Evolutionary conservation across 2,797 vertebrate genomes (phyloP).

Genomic region (Anguilla marmorata): DNA sequence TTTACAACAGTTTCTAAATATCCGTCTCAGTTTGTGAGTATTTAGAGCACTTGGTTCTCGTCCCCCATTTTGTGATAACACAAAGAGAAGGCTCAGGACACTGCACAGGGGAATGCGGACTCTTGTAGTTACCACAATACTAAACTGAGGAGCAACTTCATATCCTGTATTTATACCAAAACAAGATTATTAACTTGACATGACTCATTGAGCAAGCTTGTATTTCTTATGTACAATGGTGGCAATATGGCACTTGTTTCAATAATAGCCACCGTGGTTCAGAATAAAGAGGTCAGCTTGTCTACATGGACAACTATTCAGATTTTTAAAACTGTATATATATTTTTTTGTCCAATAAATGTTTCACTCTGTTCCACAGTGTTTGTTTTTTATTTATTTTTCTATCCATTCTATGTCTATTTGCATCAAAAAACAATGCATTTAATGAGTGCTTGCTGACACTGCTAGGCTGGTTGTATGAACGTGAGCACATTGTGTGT

Average conservation of each 20-base stretch:
- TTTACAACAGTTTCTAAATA: background rate
- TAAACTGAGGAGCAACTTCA: background rate
- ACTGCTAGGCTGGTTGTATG: background rate
- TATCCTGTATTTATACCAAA: background rate
- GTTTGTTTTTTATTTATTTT: background rate
- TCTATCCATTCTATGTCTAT: conserved; percentile 15
- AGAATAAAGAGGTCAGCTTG: background rate
- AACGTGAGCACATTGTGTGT: background rate
- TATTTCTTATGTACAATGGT: background rate
- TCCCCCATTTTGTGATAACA: background rate
- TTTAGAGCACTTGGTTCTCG: background rate
- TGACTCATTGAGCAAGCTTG: background rate
- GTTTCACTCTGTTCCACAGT: background rate
- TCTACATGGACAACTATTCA: background rate
- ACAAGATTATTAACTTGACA: background rate
- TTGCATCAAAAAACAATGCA: conserved; percentile 45
- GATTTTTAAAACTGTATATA: background rate
- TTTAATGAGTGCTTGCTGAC: conserved; percentile 36
- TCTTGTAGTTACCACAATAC: background rate
- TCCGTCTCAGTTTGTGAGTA: background rate
- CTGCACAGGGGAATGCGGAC: background rate
- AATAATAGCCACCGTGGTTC: background rate
- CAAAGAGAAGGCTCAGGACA: background rate
- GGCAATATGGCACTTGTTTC: background rate
- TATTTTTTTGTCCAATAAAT: background rate